Evolutionary conservation across 1,140 invertebrate genomes (phyloP).

Genomic region (Lordiphosa stackelbergi): DNA sequence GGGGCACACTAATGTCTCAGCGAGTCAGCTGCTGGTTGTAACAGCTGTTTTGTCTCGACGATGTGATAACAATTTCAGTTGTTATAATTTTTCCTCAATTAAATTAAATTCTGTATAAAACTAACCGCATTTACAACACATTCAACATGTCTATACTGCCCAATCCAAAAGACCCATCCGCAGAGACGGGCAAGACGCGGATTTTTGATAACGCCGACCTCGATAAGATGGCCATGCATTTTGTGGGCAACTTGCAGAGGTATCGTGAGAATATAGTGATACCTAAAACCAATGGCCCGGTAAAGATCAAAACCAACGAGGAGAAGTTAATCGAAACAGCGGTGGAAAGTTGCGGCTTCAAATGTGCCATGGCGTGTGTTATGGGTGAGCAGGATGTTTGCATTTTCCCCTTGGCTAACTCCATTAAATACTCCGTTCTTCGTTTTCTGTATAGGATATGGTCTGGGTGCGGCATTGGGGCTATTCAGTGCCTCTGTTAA

Average conservation of each 20-base stretch:
- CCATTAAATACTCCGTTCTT: neutral
- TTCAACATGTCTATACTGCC: slow-evolving; percentile 50
- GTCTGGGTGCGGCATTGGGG: slow-evolving; percentile 94
- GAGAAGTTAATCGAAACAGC: slow-evolving; percentile 91
- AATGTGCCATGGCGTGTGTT: slow-evolving; percentile 92
- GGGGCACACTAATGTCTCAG: no score
- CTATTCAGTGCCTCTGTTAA: slow-evolving; percentile 97
- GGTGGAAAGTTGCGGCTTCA: slow-evolving; percentile 95
- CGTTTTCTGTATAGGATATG: slow-evolving; percentile 87
- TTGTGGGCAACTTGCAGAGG: slow-evolving; percentile 82
- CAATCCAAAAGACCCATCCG: slow-evolving; percentile 13
- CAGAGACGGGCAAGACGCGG: slow-evolving; percentile 9
- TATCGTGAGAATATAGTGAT: slow-evolving; percentile 90
- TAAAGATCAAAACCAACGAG: slow-evolving; percentile 89
- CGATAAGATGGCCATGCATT: slow-evolving; percentile 81
- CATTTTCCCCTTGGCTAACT: neutral
- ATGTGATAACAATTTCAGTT: slow-evolving; percentile 62
- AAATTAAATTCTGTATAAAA: slow-evolving; percentile 39
- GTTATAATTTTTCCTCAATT: slow-evolving; percentile 9
- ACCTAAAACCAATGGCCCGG: slow-evolving; percentile 85
- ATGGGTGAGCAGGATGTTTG: slow-evolving; percentile 83
- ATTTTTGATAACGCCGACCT: slow-evolving; percentile 79
- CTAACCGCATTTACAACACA: neutral
- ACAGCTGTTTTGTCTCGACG: slow-evolving; percentile 56
- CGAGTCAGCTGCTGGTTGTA: slow-evolving; percentile 11